Evolutionary conservation across 2,888 invertebrate species (phyloP), one percentile per base, ranked within the genome.

Genomic region (Cheilosia pagana): DNA sequence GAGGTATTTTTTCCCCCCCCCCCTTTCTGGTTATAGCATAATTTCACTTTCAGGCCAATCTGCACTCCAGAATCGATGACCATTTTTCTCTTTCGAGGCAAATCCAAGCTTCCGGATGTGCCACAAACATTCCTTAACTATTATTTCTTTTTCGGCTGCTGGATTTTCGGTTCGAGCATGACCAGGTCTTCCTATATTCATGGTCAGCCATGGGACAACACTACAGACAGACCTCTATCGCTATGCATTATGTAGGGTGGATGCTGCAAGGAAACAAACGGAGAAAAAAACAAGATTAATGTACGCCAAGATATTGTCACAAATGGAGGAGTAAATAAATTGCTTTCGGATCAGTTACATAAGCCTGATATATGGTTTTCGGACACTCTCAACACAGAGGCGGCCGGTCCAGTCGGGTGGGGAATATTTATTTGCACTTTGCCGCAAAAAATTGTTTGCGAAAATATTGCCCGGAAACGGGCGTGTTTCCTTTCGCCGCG

Each of bases 291-390:
- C 71, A 82, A 77, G 71, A 82, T 82, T 68, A 83, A 78, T 78
- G 82, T 68, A 83, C 78, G 76, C 72, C 82, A 74, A 78, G 82
- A 83, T 83, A 83, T 78, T 83, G 82, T 83, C 82, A 83, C 78
- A 83, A 83, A 74, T 78, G 78, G 72, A 78, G 78, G 72, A 78
- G 72, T 78, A 72, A 83, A 83, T 83, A 83, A 78, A 83, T 83
- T 83, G 82, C 77, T 83, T 83, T 83, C 67, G 82, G 82, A 83
- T 83, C 82, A 78, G 74, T 78, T 78, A 83, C 78, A 78, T 74
- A 78, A 83, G 78, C 78, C 78, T 74, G 57, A 77, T 68, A 57
- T 77, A 72, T 63, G 60, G 63, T 60, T 70, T 43, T 59, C 10
- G 41, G 62, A 60, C 59, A 16, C 48, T 63, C 48, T 63, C 60